phyloP scores from a whole-genome alignment of 2,797 vertebrate species.

The Clarias pachynema region DNA sequence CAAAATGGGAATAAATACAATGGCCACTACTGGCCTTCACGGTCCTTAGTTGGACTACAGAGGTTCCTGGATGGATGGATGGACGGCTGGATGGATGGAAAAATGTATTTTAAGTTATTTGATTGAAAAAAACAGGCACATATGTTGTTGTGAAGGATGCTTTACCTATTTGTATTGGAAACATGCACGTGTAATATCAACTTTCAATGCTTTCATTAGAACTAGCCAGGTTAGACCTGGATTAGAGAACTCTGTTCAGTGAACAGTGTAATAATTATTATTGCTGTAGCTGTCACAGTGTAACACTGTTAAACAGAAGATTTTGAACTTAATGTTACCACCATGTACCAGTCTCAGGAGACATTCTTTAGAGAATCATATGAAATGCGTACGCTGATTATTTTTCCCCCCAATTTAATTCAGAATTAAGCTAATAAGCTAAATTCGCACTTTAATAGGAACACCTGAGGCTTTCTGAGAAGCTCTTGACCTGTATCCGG shows the following conservation, averaged over 20 bases:
- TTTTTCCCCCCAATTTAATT: neutral
- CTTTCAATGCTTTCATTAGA: neutral
- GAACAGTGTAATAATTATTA: neutral
- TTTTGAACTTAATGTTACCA: neutral
- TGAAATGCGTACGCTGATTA: neutral
- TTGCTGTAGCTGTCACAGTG: neutral
- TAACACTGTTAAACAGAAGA: neutral
- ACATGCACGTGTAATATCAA: neutral
- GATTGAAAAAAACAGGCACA: neutral
- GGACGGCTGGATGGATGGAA: too few species aligned
- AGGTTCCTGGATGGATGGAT: too few species aligned
- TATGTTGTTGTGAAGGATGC: neutral
- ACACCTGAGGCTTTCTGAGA: constrained; percentile 3
- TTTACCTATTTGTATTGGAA: neutral
- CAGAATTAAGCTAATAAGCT: neutral
- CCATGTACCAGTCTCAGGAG: neutral
- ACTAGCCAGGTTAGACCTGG: neutral
- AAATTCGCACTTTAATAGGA: constrained; percentile 18
- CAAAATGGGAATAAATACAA: too few species aligned
- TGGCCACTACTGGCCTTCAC: too few species aligned
- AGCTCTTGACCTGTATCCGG: neutral
- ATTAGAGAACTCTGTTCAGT: neutral
- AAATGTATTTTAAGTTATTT: neutral
- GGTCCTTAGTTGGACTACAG: too few species aligned
- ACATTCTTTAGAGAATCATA: neutral